phyloP scores from a whole-genome alignment of 2,113 vertebrate species.

The Megaleporinus macrocephalus region DNA sequence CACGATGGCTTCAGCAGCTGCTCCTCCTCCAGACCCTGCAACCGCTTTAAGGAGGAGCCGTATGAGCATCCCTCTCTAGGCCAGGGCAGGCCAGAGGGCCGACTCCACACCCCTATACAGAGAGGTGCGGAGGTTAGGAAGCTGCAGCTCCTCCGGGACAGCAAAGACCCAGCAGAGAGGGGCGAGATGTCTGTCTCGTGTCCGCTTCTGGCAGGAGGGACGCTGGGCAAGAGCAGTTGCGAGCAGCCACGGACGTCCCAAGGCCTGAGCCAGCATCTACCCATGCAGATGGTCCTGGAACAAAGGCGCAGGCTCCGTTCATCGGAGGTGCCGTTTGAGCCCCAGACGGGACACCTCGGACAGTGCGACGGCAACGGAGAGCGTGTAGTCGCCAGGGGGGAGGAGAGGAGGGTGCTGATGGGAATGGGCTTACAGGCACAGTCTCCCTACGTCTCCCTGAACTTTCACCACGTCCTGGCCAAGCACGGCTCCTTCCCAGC shows the following conservation, averaged over 20 bases:
- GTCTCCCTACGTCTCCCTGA: slow-evolving; percentile 84
- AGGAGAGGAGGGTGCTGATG: slow-evolving; percentile 64
- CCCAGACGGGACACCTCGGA: slow-evolving; percentile 54
- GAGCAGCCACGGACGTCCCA: slow-evolving; percentile 72
- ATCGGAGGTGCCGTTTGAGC: slow-evolving; percentile 72
- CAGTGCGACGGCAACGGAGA: slow-evolving; percentile 56
- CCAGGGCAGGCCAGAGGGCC: slow-evolving; percentile 62
- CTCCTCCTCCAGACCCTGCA: slow-evolving; percentile 61
- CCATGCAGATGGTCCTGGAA: slow-evolving; percentile 77
- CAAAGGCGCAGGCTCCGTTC: slow-evolving; percentile 76
- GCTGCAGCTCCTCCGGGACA: slow-evolving; percentile 66
- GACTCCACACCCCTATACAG: slow-evolving; percentile 62
- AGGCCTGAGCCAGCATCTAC: slow-evolving; percentile 73
- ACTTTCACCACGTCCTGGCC: slow-evolving; percentile 86
- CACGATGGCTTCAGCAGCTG: slow-evolving; percentile 72
- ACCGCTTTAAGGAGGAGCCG: slow-evolving; percentile 79
- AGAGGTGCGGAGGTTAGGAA: slow-evolving; percentile 74
- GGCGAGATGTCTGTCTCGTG: slow-evolving; percentile 64
- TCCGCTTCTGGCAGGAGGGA: slow-evolving; percentile 66
- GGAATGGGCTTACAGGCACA: slow-evolving; percentile 72
- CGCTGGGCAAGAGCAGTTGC: slow-evolving; percentile 75
- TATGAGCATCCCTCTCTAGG: slow-evolving; percentile 65
- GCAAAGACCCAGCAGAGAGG: slow-evolving; percentile 57
- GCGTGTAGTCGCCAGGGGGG: slow-evolving; percentile 56
- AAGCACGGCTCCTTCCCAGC: slow-evolving; percentile 80